Percentiles rank a stretch among this genome's conserved stretches.
Evolutionary conservation across 2,888 invertebrate genomes (phyloP).

Genomic region (Dysmachus trigonus): DNA sequence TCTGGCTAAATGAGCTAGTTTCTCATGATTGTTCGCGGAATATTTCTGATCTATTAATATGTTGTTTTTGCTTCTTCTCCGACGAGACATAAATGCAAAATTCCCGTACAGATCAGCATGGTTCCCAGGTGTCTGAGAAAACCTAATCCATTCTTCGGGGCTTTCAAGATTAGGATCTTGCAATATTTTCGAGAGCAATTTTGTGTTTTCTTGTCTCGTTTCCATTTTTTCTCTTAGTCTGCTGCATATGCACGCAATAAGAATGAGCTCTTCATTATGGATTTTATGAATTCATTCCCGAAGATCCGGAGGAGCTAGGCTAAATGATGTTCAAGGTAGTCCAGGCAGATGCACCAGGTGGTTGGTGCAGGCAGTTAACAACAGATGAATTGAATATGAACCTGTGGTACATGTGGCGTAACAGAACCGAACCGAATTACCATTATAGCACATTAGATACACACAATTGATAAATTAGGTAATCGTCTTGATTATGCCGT

Average conservation of each 20-base stretch:
- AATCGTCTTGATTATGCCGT: background rate
- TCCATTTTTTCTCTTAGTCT: background rate
- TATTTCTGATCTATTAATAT: background rate
- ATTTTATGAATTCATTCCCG: background rate
- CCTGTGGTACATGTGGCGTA: background rate
- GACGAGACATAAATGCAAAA: background rate
- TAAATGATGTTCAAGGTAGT: background rate
- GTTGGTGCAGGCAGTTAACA: background rate
- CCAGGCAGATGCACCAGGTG: background rate
- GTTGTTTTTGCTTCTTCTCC: background rate
- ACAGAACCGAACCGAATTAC: background rate
- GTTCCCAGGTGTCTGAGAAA: background rate
- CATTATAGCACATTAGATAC: slow-evolving; percentile 10
- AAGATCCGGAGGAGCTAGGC: background rate
- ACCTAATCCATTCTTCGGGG: background rate
- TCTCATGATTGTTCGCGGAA: background rate
- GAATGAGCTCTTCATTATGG: background rate
- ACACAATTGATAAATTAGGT: background rate
- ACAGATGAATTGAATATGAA: background rate
- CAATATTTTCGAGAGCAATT: slow-evolving; percentile 16
- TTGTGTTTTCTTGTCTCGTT: background rate
- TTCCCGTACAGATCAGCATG: background rate
- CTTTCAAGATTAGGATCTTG: slow-evolving; percentile 13
- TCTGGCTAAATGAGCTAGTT: background rate
- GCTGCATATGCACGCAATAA: background rate